phyloP scores from a whole-genome alignment of 2,888 invertebrate species.

The Sinopyrophorus schimmeli region DNA sequence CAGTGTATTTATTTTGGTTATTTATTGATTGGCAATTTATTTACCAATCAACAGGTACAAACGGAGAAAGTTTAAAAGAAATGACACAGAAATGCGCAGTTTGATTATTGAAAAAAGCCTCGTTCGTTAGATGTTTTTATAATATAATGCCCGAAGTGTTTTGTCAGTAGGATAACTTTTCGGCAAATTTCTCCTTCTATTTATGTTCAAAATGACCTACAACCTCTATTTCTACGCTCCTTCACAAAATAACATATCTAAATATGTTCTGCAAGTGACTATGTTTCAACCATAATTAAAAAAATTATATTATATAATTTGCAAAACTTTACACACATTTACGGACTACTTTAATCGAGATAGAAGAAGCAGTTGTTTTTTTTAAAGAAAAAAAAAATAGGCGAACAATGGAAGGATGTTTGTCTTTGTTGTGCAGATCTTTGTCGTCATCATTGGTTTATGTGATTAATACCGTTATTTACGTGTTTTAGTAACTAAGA shows the following conservation, averaged over 20 bases:
- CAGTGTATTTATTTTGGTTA: too few species aligned
- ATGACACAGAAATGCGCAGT: constrained; percentile 6
- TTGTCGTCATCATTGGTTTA: constrained; percentile 41
- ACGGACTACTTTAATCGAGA: too few species aligned
- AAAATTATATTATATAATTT: too few species aligned
- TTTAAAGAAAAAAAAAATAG: constrained; percentile 13
- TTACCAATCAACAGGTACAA: too few species aligned
- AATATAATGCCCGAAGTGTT: constrained; percentile 9
- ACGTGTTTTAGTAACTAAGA: constrained; percentile 35
- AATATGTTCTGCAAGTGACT: too few species aligned
- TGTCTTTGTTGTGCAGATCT: constrained; percentile 20
- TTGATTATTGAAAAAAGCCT: constrained; percentile 6
- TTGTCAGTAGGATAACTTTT: constrained; percentile 14
- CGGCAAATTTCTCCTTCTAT: constrained; percentile 24
- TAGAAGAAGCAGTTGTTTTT: constrained; percentile 1
- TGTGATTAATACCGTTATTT: constrained; percentile 49
- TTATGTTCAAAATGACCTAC: constrained; percentile 21
- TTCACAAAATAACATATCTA: too few species aligned
- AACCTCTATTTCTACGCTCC: constrained; percentile 12
- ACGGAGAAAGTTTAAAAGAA: constrained; percentile 25
- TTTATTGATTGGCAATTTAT: too few species aligned
- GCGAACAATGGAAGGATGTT: constrained; percentile 27
- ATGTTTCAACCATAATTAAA: too few species aligned
- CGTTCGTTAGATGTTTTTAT: constrained; percentile 5
- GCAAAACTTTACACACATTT: constrained; percentile 1